phyloP scores from a whole-genome alignment of 1,140 invertebrate species.

The Ganaspis sp. region DNA sequence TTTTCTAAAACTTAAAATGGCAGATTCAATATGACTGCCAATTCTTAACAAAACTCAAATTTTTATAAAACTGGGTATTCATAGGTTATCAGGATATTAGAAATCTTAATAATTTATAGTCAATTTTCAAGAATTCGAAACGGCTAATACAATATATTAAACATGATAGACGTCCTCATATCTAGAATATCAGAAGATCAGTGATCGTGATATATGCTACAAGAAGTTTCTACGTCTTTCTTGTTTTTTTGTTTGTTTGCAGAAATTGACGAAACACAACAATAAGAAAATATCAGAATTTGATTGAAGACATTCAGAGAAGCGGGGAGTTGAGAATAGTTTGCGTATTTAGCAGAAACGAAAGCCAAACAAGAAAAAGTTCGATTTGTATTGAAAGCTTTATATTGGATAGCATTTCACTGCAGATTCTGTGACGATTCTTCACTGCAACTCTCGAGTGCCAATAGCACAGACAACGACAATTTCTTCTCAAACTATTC shows the following conservation, averaged over 20 bases:
- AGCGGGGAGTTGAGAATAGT: conserved; percentile 25
- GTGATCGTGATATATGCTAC: no score
- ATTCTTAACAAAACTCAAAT: no score
- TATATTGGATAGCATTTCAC: conserved; percentile 16
- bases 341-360: conserved; percentile 27
- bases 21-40: no score
- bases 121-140: no score
- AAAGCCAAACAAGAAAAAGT: conserved; percentile 13
- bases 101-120: no score
- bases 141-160: no score
- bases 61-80: no score
- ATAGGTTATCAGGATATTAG: no score
- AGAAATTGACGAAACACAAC: background rate
- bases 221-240: no score
- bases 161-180: no score
- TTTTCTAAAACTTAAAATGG: no score
- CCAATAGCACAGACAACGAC: conserved; percentile 5
- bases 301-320: background rate
- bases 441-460: background rate
- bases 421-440: conserved; percentile 19
- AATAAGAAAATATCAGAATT: background rate
- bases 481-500: background rate
- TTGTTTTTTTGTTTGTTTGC: background rate
- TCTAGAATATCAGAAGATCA: no score
- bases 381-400: background rate